phyloP scores from a whole-genome alignment of 2,888 invertebrate genomes.

The Monopis laevigella region DNA sequence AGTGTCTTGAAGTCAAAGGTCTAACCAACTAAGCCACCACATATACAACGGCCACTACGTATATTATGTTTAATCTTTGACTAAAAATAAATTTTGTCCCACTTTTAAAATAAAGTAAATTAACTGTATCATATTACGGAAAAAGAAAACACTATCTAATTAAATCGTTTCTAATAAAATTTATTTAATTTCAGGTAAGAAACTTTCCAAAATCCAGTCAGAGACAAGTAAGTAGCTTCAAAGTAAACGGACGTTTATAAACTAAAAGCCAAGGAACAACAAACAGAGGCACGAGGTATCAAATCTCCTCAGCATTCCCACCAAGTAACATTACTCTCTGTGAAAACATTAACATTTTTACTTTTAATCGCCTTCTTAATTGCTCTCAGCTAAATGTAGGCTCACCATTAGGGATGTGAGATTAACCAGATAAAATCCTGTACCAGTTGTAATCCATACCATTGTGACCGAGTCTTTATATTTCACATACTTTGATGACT shows the following conservation, averaged over 20 bases:
- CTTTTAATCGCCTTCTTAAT: slow-evolving; percentile 6
- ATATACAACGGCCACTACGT: no score
- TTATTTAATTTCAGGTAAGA: slow-evolving; percentile 3
- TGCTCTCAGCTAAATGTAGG: neutral
- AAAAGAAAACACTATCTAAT: no score
- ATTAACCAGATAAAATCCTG: neutral
- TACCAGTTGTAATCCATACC: slow-evolving; percentile 10
- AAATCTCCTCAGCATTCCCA: neutral
- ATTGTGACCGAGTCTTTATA: slow-evolving; percentile 5
- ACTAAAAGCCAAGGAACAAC: neutral
- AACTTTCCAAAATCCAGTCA: slow-evolving; percentile 2
- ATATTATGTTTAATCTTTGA: no score
- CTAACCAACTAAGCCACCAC: no score
- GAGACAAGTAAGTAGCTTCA: neutral
- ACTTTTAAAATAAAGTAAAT: no score
- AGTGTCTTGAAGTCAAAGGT: no score
- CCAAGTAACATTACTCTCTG: neutral
- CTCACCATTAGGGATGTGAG: neutral
- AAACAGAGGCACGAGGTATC: neutral
- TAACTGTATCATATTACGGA: no score
- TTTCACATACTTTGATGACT: slow-evolving; percentile 13
- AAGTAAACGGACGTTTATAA: no score
- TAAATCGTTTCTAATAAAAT: neutral
- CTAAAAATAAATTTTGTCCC: no score
- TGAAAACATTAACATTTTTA: slow-evolving; percentile 9